phyloP scores from a whole-genome alignment of 2,888 invertebrate species.

The Arenicola marina region DNA sequence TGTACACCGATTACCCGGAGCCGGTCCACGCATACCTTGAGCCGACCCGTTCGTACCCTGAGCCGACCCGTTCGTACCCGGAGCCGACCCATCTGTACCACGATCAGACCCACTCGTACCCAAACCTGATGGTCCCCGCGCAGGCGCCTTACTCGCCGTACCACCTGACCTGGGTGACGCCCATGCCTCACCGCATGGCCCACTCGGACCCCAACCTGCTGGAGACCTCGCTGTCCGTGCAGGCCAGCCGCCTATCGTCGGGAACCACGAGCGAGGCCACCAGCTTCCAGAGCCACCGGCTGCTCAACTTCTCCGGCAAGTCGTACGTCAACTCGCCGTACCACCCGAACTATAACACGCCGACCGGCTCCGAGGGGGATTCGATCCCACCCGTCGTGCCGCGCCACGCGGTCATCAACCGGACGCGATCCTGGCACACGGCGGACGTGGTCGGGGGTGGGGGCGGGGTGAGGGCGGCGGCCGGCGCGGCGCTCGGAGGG shows the following conservation, averaged over 20 bases:
- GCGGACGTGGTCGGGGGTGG: too few relatives aligned
- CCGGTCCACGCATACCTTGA: too few relatives aligned
- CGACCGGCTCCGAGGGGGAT: conserved; percentile 37
- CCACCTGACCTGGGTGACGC: conserved; percentile 39
- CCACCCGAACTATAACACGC: conserved; percentile 44
- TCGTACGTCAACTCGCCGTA: conserved; percentile 37
- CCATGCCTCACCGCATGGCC: not conserved
- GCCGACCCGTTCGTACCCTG: too few relatives aligned
- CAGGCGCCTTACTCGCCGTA: conserved; percentile 41
- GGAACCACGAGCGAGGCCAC: not conserved
- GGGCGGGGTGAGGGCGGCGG: too few relatives aligned
- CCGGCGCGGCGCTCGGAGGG: too few relatives aligned
- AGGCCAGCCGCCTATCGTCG: not conserved
- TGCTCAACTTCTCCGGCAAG: conserved; percentile 19
- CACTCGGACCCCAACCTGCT: conserved; percentile 1
- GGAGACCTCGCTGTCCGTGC: not conserved
- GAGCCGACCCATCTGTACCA: too few relatives aligned
- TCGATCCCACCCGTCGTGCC: conserved; percentile 22
- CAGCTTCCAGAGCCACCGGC: conserved; percentile 12
- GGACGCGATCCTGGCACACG: too few relatives aligned
- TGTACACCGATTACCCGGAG: too few relatives aligned
- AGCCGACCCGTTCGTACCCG: too few relatives aligned
- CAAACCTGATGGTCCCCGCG: conserved; percentile 19
- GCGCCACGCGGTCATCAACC: too few relatives aligned
- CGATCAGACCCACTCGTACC: conserved; percentile 13